A percentile compares a stretch with the other conserved stretches of the same genome.
Evolutionary conservation across 2,113 vertebrate genomes (phyloP).

Genomic region (Grallaria varia): DNA sequence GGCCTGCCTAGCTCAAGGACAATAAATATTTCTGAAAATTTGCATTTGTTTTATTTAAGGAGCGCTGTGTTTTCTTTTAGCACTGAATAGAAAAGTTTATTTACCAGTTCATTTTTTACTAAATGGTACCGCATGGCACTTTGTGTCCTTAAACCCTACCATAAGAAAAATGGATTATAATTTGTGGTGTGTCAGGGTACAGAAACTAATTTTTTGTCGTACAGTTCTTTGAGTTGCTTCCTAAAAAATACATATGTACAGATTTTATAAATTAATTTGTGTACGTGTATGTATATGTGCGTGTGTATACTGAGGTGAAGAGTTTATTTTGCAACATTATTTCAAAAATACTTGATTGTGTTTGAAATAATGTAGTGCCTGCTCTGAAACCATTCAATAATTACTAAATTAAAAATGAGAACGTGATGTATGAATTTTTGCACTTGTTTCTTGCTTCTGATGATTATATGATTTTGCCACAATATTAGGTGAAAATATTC

Average conservation of each 20-base stretch:
- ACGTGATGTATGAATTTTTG: slow-evolving; percentile 38
- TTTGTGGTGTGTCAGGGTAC: slow-evolving; percentile 49
- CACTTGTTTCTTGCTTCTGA: slow-evolving; percentile 61
- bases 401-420: slow-evolving; percentile 67
- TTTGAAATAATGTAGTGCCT: slow-evolving; percentile 59
- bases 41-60: slow-evolving; percentile 70
- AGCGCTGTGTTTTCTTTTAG: slow-evolving; percentile 58
- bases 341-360: slow-evolving; percentile 60
- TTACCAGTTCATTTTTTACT: slow-evolving; percentile 38
- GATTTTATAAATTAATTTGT: slow-evolving; percentile 66
- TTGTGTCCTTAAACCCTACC: slow-evolving; percentile 42
- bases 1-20: slow-evolving; percentile 61
- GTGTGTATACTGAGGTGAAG: slow-evolving; percentile 34
- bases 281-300: background rate
- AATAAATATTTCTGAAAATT: slow-evolving; percentile 73
- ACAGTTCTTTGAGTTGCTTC: background rate
- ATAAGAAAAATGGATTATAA: slow-evolving; percentile 34
- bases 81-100: slow-evolving; percentile 50
- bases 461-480: background rate
- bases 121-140: slow-evolving; percentile 67
- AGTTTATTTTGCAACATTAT: slow-evolving; percentile 60
- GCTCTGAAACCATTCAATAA: slow-evolving; percentile 51
- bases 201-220: slow-evolving; percentile 43
- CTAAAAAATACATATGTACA: slow-evolving; percentile 43
- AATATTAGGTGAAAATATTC: background rate